Base-by-base conservation (phyloP, 2,113 vertebrate genomes). In the Eudyptes chrysolophus region DNA sequence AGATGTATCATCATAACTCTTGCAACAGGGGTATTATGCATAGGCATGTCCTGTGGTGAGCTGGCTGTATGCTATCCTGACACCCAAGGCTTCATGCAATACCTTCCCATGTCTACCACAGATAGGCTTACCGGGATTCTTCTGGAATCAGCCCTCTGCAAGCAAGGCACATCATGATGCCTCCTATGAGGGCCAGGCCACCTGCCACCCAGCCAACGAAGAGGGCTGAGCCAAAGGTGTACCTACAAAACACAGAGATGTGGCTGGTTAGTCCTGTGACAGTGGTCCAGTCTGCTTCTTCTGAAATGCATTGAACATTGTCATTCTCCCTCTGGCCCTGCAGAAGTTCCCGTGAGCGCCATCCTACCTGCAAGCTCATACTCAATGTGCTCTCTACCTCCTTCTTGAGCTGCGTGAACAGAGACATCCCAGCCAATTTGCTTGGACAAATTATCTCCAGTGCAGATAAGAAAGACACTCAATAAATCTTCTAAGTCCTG, bases 201-300 rank as follows among this genome's bases (percentile, higher is more conserved):
- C 98, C 99, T 1, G 99, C 99, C 1, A 99, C 98, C 99, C 99
- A 99, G n/a, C 99, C 99, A 9, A 99, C 99, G 0, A 99, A 99
- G 30, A 99, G 98, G 69, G 99, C 99, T 0, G 99, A 95, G 29
- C 99, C 99, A 52, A 99, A 99, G 8, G 99, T 99, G 92, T 99
- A 99, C 97, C 99, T 99, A 92, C n/a, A 93, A 61, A 62, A 78
- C 10, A 89, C 58, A 90, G 65, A 38, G 29, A 55, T 0, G 0
- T 1, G 26, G 6, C 24, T 79, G 72, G 15, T 91, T 6, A 84
- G 61, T 13, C 58, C 36, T 16, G 9, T 12, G 30, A 6, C 34
- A 54, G 54, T 13, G 18, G 5, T 13, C 20, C 27, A 42, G 30
- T 5, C 55, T 68, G 65, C 36, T 89, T 4, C 71, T 65, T 52